Evolutionary conservation across 2,888 invertebrate genomes (phyloP).

Genomic region (Drosophila formosana): DNA sequence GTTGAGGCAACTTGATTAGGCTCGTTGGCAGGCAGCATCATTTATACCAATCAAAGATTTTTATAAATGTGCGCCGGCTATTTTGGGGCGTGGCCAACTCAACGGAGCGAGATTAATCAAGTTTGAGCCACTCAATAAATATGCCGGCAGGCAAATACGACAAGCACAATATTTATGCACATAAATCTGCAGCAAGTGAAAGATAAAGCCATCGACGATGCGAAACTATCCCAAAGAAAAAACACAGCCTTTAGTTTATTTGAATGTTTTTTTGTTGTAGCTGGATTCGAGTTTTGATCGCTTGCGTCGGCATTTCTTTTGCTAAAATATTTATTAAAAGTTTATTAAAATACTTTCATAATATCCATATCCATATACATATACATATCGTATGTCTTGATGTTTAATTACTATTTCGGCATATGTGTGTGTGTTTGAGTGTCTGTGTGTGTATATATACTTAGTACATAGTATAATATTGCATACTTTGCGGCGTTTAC

Average conservation of each 20-base stretch:
- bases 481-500: constrained; percentile 79
- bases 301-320: constrained; percentile 49
- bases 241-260: constrained; percentile 24
- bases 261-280: constrained; percentile 15
- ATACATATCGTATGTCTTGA: constrained; percentile 65
- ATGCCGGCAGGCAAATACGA: constrained; percentile 46
- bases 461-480: constrained; percentile 71
- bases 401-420: constrained; percentile 40
- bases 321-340: constrained; percentile 80
- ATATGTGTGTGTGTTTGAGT: constrained; percentile 5
- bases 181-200: constrained; percentile 31
- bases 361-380: constrained; percentile 56
- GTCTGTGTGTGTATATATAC: constrained; percentile 36
- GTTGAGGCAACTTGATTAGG: constrained; percentile 67
- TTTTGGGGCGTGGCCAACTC: constrained; percentile 11
- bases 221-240: constrained; percentile 26
- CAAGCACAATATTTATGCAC: constrained; percentile 43
- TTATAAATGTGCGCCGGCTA: constrained; percentile 57
- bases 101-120: constrained; percentile 52
- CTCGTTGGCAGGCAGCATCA: constrained; percentile 60
- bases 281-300: constrained; percentile 38
- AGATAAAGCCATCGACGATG: constrained; percentile 19
- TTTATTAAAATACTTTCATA: constrained; percentile 78
- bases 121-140: constrained; percentile 39
- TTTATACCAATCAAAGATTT: constrained; percentile 76